Evolutionary conservation across 2,888 invertebrate genomes (phyloP).

Genomic region (Anthrax anthrax): DNA sequence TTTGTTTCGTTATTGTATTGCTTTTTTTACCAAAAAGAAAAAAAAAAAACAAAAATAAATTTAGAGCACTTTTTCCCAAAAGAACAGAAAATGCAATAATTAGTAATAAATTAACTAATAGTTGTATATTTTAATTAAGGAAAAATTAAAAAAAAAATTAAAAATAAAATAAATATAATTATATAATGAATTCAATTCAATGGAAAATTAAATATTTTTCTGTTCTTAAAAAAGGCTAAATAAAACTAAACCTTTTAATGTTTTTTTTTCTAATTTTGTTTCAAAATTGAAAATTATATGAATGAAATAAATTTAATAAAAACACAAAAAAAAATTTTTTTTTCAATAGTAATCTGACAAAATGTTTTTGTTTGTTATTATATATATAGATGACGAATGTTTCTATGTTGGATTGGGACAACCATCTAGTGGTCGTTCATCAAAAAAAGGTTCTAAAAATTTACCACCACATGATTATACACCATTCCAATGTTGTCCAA

Average conservation of each 20-base stretch:
- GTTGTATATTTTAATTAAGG: too few relatives aligned
- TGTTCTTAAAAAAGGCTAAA: too few relatives aligned
- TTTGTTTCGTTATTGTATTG: too few relatives aligned
- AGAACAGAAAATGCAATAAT: too few relatives aligned
- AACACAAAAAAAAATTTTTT: background rate
- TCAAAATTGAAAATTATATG: background rate
- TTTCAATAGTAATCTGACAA: constrained; percentile 46
- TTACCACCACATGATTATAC: constrained; percentile 47
- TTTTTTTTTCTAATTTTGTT: background rate
- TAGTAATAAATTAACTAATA: too few relatives aligned
- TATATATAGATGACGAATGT: constrained; percentile 86
- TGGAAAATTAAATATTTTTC: background rate
- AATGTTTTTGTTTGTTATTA: constrained; percentile 61
- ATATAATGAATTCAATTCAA: constrained; percentile 9
- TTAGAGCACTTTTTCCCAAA: too few relatives aligned
- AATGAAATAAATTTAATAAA: too few relatives aligned
- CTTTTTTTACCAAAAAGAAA: too few relatives aligned
- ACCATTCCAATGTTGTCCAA: constrained; percentile 88
- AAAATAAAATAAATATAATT: background rate
- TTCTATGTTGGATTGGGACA: constrained; percentile 92
- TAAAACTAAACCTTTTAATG: too few relatives aligned
- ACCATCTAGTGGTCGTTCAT: constrained; percentile 16
- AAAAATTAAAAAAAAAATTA: background rate
- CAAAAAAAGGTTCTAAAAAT: constrained; percentile 28
- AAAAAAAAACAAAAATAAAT: too few relatives aligned